phyloP scores from a whole-genome alignment of 2,888 invertebrate genomes.

The Epinotia demarniana region DNA sequence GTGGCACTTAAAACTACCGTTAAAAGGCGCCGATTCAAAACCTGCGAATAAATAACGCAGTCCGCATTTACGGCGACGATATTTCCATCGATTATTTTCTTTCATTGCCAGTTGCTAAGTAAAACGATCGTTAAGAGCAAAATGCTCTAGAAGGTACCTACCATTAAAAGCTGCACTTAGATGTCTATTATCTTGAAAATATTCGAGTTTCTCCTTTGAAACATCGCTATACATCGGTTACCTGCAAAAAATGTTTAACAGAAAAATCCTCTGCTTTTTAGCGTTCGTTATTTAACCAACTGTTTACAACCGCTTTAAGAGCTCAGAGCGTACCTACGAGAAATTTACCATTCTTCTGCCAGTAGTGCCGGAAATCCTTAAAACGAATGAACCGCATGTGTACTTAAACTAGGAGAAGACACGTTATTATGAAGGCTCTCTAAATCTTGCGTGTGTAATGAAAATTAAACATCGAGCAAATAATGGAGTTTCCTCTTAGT shows the following conservation, averaged over 20 bases:
- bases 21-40: conserved; percentile 78
- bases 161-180: conserved; percentile 31
- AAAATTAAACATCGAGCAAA: conserved; percentile 6
- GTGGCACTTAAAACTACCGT: conserved; percentile 80
- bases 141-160: conserved; percentile 26
- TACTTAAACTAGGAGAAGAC: conserved; percentile 17
- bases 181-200: conserved; percentile 22
- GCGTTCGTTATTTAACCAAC: conserved; percentile 18
- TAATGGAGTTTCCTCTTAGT: background rate
- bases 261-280: conserved; percentile 19
- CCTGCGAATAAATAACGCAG: conserved; percentile 78
- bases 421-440: conserved; percentile 24
- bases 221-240: background rate
- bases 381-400: conserved; percentile 34
- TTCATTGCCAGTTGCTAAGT: conserved; percentile 60
- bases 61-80: conserved; percentile 73
- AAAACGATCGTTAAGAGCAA: conserved; percentile 33
- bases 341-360: conserved; percentile 34
- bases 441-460: background rate
- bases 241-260: background rate
- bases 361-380: conserved; percentile 42
- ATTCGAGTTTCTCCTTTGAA: conserved; percentile 11
- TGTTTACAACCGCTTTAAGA: conserved; percentile 35
- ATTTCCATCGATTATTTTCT: conserved; percentile 68
- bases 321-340: conserved; percentile 19